Base-by-base conservation (phyloP, 1,140 invertebrate genomes). In the Linepithema humile region DNA sequence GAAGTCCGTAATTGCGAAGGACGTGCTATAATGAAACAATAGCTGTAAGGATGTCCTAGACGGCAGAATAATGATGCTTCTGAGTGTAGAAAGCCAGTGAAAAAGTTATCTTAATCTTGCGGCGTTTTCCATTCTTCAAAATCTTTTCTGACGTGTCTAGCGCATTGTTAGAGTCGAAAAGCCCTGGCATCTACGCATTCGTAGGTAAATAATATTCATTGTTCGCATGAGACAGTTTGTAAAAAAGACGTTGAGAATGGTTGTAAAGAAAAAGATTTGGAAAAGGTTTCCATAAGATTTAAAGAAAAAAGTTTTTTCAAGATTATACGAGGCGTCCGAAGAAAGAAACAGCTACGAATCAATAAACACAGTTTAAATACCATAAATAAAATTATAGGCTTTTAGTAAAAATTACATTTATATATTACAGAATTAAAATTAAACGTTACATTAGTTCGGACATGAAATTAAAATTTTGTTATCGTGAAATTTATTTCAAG, bases 1-100 rank as follows among this genome's bases (percentile, higher is more conserved):
- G 40, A 57, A 70, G 48, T 23, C 35, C 29, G 75, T 80, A 80
- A 80, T 80, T 70, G 75, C 70, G 48, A 80, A 80, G 64, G 64
- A 80, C 75, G 35, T 35, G 26, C 64, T 70, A 80, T 57, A 80
- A 69, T 70, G 62, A 80, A 70, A 80, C 75, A 80, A 80, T 80
- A 80, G 64, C 64, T 80, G 48, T 80, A 70, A 80, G 48, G 48
- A 43, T 70, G 75, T 80, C 26, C 35, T 70, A 80, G 75, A 70
- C 48, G 65, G 48, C n/a, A 65, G 26, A 70, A 80, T 80, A 80
- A 80, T 80, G 64, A 59, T 23, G 12, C 64, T 80, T 80, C 12
- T 29, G 48, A 80, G 75, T 69, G n/a, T 80, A 35, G 50, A 35
- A 70, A 80, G 57, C 64, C 69, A 80, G 64, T 70, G 50, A 80